Evolutionary conservation across 1,140 invertebrate species (phyloP).

Genomic region (Heliconius himera): DNA sequence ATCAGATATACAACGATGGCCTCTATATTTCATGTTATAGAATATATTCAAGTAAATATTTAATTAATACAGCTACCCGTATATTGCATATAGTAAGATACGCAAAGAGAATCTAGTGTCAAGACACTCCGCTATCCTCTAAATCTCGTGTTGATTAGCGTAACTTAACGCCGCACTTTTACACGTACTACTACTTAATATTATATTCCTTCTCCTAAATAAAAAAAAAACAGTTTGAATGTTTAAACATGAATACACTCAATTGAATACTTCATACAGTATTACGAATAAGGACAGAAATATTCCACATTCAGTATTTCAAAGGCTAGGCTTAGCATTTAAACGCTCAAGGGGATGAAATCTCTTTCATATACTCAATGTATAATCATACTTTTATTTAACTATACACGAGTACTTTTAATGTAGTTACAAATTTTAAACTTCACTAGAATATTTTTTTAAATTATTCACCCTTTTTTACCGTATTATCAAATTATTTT

Average conservation of each 20-base stretch:
- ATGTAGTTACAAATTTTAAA: not conserved
- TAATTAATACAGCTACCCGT: no score
- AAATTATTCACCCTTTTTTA: not conserved
- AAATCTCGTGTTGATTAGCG: no score
- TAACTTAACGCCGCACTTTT: no score
- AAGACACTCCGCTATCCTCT: no score
- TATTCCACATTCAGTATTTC: constrained; percentile 19
- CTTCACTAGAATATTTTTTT: not conserved
- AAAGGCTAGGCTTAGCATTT: constrained; percentile 34
- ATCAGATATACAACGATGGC: no score
- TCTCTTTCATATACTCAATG: constrained; percentile 19
- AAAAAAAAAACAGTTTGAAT: constrained; percentile 2
- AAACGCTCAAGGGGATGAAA: constrained; percentile 30
- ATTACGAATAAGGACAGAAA: constrained; percentile 13
- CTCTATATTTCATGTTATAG: no score
- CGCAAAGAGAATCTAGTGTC: no score
- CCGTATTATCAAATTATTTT: not conserved
- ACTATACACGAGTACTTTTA: constrained; percentile 20
- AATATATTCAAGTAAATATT: no score
- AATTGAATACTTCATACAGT: constrained; percentile 30
- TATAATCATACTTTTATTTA: constrained; percentile 29
- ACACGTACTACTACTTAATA: no score
- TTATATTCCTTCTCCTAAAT: not conserved
- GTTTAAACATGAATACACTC: constrained; percentile 21
- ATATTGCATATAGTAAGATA: no score